Evolutionary conservation across 2,888 invertebrate species (phyloP), one percentile per base, ranked within the genome.

Genomic region (Volucella inanis): DNA sequence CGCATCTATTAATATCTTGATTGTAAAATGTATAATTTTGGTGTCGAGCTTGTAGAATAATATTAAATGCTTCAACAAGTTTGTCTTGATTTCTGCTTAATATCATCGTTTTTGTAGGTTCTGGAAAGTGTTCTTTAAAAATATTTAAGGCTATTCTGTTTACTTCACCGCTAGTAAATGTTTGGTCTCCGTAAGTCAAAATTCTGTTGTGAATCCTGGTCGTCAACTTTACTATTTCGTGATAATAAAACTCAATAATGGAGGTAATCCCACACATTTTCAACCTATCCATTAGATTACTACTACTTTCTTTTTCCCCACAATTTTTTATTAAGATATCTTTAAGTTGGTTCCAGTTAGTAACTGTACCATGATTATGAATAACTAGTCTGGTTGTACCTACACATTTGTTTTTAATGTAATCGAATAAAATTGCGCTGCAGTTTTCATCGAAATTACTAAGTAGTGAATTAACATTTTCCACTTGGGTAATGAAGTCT

Each of bases 51-150:
- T 75, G 61, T 47, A 67, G 45, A 9, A 74, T 79, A 47, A 79
- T 72, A 59, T 79, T 79, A 41, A 64, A 79, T 41, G 78, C 67
- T 8, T 74, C 74, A 10, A 67, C 67, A 18, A 67, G 52, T 49
- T 72, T 59, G 8, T n/a, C 22, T 12, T 67, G 79, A 10, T 80
- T 65, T 57, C 67, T 52, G 2, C 57, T 45, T 22, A 80, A 80
- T 14, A 61, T 80, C 74, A 79, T 65, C 39, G 59, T 80, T 43
- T 67, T 65, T 12, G 74, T 79, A 12, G 79, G 79, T 10, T 72
- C 64, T 10, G 72, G 57, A 47, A 62, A 47, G 52, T 65, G 50
- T 22, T 80, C 52, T 9, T 38, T 50, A 64, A 67, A 80, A 31
- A 79, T 45, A 43, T 52, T 45, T 9, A 62, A 22, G 15, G 62